These are phyloP conservation scores for Micrasema longulum DNA, from an alignment of 1,140 invertebrate species.

Conservation along the genomic window DNA sequence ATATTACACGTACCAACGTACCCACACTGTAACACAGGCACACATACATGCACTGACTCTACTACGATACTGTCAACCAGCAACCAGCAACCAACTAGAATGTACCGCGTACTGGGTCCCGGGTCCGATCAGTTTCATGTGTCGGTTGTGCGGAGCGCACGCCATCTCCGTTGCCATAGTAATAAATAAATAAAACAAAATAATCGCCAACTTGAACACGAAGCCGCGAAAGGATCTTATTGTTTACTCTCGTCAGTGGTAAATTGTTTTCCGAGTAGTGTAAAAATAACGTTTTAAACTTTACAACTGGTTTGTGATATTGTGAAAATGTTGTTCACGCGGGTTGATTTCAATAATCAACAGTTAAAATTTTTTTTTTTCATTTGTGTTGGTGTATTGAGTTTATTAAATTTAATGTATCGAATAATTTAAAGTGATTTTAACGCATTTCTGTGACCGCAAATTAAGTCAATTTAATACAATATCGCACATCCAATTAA, in stretches of 20 bases:
- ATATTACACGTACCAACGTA: conserved; percentile 8
- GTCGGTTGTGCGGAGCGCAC: conserved; percentile 12
- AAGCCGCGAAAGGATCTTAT: not conserved
- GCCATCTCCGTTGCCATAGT: conserved; percentile 11
- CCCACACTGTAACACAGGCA: not conserved
- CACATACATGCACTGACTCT: not conserved
- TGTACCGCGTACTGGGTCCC: not conserved
- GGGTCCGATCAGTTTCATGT: not conserved
- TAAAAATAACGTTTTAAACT: too few relatives aligned
- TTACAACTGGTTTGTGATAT: too few relatives aligned
- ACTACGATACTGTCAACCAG: conserved; percentile 30
- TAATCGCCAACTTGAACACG: not conserved
- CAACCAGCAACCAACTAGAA: conserved; percentile 13
- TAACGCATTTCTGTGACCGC: too few relatives aligned
- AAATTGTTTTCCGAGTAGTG: too few relatives aligned
- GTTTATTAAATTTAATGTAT: too few relatives aligned
- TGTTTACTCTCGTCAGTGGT: not conserved
- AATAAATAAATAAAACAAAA: conserved; percentile 28
- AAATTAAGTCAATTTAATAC: too few relatives aligned
- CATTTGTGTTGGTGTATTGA: too few relatives aligned
- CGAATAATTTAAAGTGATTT: too few relatives aligned
- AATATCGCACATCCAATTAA: too few relatives aligned
- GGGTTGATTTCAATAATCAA: too few relatives aligned
- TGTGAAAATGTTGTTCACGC: too few relatives aligned
- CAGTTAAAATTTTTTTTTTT: too few relatives aligned